These are phyloP conservation scores for Parapsyche elsis DNA, from an alignment of 1,140 invertebrate species.

Conservation along the genomic window DNA sequence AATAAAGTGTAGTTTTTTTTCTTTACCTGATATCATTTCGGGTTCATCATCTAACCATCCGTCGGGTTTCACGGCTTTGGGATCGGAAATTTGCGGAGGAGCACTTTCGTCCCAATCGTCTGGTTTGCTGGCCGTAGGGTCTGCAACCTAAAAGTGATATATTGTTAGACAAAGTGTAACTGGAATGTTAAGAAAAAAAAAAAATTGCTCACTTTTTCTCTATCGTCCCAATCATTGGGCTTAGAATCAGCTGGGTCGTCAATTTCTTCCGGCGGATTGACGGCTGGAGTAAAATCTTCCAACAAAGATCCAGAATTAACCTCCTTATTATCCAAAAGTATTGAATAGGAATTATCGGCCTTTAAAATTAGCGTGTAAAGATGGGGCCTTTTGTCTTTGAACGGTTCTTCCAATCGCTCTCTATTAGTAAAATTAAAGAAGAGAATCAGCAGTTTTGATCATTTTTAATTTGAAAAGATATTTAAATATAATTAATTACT, in stretches of 20 bases:
- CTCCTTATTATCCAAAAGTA: conserved; percentile 79
- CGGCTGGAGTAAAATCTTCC: conserved; percentile 91
- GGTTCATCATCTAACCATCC: conserved; percentile 97
- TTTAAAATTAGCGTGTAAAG: conserved; percentile 90
- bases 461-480: conserved; percentile 22
- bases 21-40: conserved; percentile 77
- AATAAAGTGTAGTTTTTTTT: too few relatives aligned
- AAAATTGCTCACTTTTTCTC: conserved; percentile 77
- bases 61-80: conserved; percentile 86
- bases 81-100: conserved; percentile 89
- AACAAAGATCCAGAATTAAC: conserved; percentile 88
- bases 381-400: conserved; percentile 96
- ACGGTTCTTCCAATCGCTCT: conserved; percentile 86
- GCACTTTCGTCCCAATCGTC: conserved; percentile 97
- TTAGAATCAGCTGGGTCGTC: conserved; percentile 92
- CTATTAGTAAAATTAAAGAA: conserved; percentile 56
- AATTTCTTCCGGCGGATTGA: conserved; percentile 96
- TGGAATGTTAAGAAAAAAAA: neutral
- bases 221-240: conserved; percentile 96
- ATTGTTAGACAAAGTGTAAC: neutral
- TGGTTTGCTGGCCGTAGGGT: conserved; percentile 88
- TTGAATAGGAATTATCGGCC: conserved; percentile 87
- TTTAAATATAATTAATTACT: conserved; percentile 64
- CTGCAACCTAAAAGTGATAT: conserved; percentile 74
- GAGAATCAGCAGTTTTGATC: neutral